Conservation (phyloP, 2,797 vertebrate species). For the Alouatta caraya region DNA sequence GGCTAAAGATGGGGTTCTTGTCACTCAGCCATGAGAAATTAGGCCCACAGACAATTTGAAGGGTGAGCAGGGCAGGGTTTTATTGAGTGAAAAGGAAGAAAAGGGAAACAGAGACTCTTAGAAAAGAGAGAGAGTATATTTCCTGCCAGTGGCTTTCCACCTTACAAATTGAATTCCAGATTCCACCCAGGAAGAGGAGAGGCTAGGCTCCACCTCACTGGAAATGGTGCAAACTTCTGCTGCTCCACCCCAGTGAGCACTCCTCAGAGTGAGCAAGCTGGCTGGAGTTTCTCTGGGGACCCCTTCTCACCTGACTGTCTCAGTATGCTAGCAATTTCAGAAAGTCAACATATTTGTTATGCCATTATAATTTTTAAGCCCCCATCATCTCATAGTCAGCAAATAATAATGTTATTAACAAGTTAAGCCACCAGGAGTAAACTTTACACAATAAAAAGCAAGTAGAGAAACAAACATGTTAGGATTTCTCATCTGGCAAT, state of each 20-base stretch:
- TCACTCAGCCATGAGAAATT: neutral
- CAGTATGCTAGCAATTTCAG: conserved; percentile 37
- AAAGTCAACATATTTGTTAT: conserved; percentile 62
- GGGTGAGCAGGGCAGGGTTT: neutral
- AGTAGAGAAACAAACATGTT: neutral
- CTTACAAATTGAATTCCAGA: neutral
- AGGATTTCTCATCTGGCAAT: neutral
- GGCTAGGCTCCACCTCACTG: neutral
- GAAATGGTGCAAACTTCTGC: neutral
- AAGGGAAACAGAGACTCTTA: neutral
- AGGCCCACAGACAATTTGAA: neutral
- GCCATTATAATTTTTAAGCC: conserved; percentile 33
- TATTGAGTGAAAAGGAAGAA: neutral
- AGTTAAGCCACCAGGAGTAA: neutral
- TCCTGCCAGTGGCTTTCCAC: neutral
- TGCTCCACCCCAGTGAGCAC: neutral
- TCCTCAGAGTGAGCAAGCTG: neutral
- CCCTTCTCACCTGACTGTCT: neutral
- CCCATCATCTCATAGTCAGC: neutral
- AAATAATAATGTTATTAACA: neutral
- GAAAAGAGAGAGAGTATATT: neutral
- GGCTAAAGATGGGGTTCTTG: neutral
- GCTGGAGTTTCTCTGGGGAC: neutral
- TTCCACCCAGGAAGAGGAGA: neutral
- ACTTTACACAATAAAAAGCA: neutral